phyloP scores from a whole-genome alignment of 1,140 invertebrate species.

The Pseudomyrmex flavicornis region DNA sequence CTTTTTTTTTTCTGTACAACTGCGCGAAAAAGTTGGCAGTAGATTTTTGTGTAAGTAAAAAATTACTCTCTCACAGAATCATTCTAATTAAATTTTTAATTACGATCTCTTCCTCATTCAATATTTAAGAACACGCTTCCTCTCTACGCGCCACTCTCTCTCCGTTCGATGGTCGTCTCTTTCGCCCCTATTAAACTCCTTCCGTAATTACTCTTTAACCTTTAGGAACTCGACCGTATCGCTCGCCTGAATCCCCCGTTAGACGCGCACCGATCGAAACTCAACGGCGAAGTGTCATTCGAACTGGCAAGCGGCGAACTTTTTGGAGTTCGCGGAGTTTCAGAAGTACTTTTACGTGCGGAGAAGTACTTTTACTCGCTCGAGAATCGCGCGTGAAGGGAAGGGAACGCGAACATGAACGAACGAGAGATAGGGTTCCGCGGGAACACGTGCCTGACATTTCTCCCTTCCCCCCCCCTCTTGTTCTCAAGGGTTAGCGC shows the following conservation, averaged over 20 bases:
- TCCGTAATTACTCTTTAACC: constrained; percentile 51
- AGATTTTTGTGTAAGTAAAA: background rate
- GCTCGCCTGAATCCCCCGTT: constrained; percentile 38
- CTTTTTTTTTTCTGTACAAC: too few relatives aligned
- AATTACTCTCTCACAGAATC: background rate
- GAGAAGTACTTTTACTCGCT: constrained; percentile 5
- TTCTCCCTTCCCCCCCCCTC: constrained; percentile 10
- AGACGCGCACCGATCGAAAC: constrained; percentile 46
- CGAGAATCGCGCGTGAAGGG: constrained; percentile 2
- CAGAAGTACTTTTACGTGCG: constrained; percentile 40
- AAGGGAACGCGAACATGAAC: background rate
- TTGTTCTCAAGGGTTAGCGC: constrained; percentile 14
- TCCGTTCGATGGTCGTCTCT: background rate
- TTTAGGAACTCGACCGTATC: constrained; percentile 41
- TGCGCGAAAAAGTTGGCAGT: background rate
- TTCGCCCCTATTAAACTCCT: constrained; percentile 18
- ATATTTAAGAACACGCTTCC: background rate
- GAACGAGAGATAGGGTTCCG: background rate
- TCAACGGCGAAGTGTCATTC: constrained; percentile 61
- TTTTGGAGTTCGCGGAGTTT: constrained; percentile 43
- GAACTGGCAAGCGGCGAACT: constrained; percentile 40
- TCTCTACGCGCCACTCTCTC: background rate
- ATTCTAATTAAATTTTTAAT: constrained; percentile 50
- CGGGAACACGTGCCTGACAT: constrained; percentile 32
- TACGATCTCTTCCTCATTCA: background rate